Conservation (phyloP, 2,797 vertebrate species). For the Amniataba percoides region DNA sequence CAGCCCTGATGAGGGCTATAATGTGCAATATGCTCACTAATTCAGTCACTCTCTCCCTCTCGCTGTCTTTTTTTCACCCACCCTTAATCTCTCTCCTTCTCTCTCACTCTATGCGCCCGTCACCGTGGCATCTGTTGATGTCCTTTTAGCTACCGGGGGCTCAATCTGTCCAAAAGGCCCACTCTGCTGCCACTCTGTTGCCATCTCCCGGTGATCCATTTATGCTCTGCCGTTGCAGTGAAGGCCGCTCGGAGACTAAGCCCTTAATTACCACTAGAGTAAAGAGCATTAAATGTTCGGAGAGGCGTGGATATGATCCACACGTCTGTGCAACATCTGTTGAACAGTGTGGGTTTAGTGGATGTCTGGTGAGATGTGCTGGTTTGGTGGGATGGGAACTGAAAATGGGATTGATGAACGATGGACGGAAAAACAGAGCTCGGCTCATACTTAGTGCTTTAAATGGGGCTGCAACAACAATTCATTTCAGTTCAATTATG, state of each 20-base stretch:
- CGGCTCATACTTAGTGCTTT: not conserved
- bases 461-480: too few relatives aligned
- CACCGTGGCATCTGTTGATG: conserved; percentile 69
- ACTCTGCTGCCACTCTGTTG: conserved; percentile 49
- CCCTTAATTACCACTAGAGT: conserved; percentile 76
- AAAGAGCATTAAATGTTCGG: conserved; percentile 61
- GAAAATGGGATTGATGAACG: not conserved
- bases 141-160: conserved; percentile 64
- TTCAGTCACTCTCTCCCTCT: conserved; percentile 48
- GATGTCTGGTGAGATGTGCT: conserved; percentile 11
- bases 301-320: conserved; percentile 44
- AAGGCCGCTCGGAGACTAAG: conserved; percentile 62
- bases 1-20: conserved; percentile 70
- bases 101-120: conserved; percentile 48
- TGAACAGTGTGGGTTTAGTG: conserved; percentile 35
- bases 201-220: conserved; percentile 61
- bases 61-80: conserved; percentile 25
- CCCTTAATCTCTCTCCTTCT: conserved; percentile 61
- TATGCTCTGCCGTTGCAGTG: conserved; percentile 39
- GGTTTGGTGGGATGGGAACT: not conserved
- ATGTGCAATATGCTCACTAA: conserved; percentile 78
- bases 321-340: conserved; percentile 61
- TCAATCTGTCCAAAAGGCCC: conserved; percentile 66
- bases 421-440: not conserved
- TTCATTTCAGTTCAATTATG: too few relatives aligned